These are phyloP conservation scores for Mylabris sibirica DNA, from an alignment of 2,888 invertebrate species.

Conservation along the genomic window DNA sequence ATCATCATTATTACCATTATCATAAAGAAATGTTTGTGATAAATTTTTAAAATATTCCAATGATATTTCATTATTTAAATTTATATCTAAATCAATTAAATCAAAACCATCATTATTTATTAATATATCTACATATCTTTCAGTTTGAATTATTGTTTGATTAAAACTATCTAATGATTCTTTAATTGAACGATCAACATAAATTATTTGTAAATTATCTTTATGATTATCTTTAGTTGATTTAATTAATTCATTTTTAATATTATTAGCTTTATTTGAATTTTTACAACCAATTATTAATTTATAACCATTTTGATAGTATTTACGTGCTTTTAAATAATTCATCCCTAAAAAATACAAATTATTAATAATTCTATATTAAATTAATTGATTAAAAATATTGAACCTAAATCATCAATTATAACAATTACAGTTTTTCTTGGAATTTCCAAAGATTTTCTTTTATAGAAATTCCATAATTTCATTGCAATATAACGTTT, in stretches of 20 bases:
- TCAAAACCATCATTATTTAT: constrained; percentile 33
- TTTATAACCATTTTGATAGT: constrained; percentile 24
- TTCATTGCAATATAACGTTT: constrained; percentile 17
- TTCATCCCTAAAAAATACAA: constrained; percentile 30
- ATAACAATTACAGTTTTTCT: constrained; percentile 20
- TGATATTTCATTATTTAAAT: constrained; percentile 22
- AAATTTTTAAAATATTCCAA: constrained; percentile 31
- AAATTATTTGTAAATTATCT: constrained; percentile 19
- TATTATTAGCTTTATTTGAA: constrained; percentile 19
- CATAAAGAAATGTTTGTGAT: constrained; percentile 25
- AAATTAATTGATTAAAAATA: neutral
- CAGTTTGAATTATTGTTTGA: constrained; percentile 22
- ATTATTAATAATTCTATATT: constrained; percentile 12
- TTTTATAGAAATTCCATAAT: constrained; percentile 18
- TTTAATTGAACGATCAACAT: constrained; percentile 20
- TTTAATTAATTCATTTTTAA: constrained; percentile 27
- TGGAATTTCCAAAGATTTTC: constrained; percentile 13
- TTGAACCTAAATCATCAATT: constrained; percentile 17
- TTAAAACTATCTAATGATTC: constrained; percentile 23
- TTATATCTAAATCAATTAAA: constrained; percentile 27
- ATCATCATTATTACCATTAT: neutral
- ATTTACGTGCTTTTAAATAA: constrained; percentile 30
- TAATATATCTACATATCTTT: constrained; percentile 21
- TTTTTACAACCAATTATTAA: constrained; percentile 27
- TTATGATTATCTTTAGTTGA: constrained; percentile 24